Evolutionary conservation across 1,140 invertebrate genomes (phyloP).

Genomic region (Samia ricini): DNA sequence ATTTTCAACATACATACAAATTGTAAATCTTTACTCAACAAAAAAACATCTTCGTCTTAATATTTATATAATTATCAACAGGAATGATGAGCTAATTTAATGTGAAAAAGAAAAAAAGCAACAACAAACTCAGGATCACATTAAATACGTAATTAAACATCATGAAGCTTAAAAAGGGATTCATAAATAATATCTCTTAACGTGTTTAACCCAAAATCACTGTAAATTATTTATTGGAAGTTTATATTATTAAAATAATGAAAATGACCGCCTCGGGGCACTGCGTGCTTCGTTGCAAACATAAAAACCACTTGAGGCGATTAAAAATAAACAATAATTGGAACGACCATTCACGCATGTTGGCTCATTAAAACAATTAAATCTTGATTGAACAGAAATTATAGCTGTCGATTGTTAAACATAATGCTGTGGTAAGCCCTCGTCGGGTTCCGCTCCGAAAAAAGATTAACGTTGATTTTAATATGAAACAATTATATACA

Average conservation of each 20-base stretch:
- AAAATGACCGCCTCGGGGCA: constrained; percentile 72
- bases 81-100: not conserved
- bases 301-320: constrained; percentile 74
- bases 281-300: constrained; percentile 72
- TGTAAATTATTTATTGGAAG: constrained; percentile 76
- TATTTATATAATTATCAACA: not conserved
- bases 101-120: constrained; percentile 28
- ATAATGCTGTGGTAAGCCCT: constrained; percentile 65
- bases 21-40: no score
- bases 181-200: constrained; percentile 72
- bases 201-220: constrained; percentile 70
- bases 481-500: constrained; percentile 76
- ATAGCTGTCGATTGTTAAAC: constrained; percentile 77
- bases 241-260: constrained; percentile 78
- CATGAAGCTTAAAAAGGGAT: constrained; percentile 49
- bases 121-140: constrained; percentile 50
- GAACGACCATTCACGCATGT: constrained; percentile 75
- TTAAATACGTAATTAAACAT: constrained; percentile 61
- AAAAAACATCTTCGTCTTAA: not conserved
- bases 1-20: no score
- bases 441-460: constrained; percentile 65
- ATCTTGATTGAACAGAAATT: constrained; percentile 78
- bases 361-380: constrained; percentile 77
- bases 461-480: constrained; percentile 75
- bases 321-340: constrained; percentile 78